These are phyloP conservation scores for Dendronephthya gigantea DNA, from an alignment of 64 coral and sea anemone species.

Conservation along the genomic window DNA sequence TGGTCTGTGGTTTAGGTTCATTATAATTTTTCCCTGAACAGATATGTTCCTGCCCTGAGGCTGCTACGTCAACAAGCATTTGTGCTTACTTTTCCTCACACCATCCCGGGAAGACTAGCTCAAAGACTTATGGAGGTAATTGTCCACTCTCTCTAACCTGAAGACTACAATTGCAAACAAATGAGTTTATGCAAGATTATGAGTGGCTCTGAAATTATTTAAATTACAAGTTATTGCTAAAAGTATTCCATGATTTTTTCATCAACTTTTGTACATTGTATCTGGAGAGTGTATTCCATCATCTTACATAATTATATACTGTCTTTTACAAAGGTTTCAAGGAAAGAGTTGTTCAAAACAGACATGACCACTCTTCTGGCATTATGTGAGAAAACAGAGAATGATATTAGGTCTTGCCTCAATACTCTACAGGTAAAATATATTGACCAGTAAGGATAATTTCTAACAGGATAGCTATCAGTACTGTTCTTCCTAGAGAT, in stretches of 20 bases:
- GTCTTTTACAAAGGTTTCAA: constrained; percentile 41
- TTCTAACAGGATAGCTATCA: no score
- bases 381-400: constrained; percentile 85
- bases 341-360: constrained; percentile 58
- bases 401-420: constrained; percentile 81
- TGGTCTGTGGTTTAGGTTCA: not conserved
- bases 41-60: constrained; percentile 76
- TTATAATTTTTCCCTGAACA: not conserved
- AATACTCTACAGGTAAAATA: constrained; percentile 90
- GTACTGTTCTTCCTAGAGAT: not conserved
- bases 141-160: not conserved
- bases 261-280: not conserved
- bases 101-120: constrained; percentile 64
- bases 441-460: no score
- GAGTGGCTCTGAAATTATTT: no score
- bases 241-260: no score
- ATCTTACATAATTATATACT: not conserved
- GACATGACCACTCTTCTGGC: constrained; percentile 83
- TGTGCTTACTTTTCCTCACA: constrained; percentile 65
- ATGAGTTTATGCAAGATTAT: no score
- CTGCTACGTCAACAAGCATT: constrained; percentile 73
- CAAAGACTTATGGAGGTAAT: constrained; percentile 54
- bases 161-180: no score
- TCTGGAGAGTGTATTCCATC: not conserved
- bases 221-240: no score